phyloP scores from a whole-genome alignment of 2,113 vertebrate species.

The Sakesphorus luctuosus region DNA sequence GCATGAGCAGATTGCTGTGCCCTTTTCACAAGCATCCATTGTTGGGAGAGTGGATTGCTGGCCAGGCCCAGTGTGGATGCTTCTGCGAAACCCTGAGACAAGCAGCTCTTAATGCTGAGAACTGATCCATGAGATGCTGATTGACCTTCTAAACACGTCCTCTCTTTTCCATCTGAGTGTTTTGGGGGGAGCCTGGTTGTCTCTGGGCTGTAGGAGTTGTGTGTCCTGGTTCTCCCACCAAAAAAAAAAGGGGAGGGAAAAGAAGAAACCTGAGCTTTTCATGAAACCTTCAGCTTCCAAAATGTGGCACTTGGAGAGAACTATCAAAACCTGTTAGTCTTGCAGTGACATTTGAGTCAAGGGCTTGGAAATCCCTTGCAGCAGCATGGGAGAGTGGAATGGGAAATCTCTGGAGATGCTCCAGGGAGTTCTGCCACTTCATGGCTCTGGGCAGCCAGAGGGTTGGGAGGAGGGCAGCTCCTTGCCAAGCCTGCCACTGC shows the following conservation, averaged over 20 bases:
- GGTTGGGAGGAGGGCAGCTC: background rate
- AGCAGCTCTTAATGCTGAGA: background rate
- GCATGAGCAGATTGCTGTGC: background rate
- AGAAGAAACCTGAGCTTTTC: background rate
- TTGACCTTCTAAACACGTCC: background rate
- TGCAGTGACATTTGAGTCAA: background rate
- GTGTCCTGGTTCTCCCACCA: background rate
- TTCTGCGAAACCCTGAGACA: background rate
- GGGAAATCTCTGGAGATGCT: background rate
- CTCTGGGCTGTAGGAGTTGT: background rate
- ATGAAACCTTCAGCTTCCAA: background rate
- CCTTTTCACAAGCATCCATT: background rate
- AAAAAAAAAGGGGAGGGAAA: accelerated
- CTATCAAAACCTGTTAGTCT: background rate
- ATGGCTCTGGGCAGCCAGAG: background rate
- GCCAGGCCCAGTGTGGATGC: background rate
- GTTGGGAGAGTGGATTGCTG: background rate
- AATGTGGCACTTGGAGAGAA: background rate
- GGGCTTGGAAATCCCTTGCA: background rate
- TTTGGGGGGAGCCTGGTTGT: background rate
- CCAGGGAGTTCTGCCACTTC: background rate
- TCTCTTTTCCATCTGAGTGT: background rate
- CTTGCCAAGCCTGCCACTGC: background rate
- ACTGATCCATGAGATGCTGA: background rate
- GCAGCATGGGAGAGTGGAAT: background rate